phyloP scores from a whole-genome alignment of 2,888 invertebrate species.

The Loripinus fragilis region DNA sequence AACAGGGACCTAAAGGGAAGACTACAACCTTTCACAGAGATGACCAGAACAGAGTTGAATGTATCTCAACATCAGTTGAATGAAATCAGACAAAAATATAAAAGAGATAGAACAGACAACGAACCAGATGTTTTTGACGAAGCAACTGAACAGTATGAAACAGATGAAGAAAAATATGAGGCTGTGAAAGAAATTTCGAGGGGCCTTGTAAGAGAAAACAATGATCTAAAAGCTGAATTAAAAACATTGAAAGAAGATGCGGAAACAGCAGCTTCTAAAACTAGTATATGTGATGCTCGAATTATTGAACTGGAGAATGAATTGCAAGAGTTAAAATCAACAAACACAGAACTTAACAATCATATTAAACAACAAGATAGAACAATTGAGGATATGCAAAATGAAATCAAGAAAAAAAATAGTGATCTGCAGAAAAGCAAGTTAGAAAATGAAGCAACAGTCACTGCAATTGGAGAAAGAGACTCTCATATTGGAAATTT shows the following conservation, averaged over 20 bases:
- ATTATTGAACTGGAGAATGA: not conserved
- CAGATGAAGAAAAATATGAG: not conserved
- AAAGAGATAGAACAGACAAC: not conserved
- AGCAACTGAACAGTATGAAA: not conserved
- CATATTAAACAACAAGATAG: not conserved
- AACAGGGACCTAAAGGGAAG: not conserved
- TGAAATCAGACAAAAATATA: not conserved
- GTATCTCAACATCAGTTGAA: not conserved
- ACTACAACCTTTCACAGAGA: not conserved
- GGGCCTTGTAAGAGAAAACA: not conserved
- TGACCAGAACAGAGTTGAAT: not conserved
- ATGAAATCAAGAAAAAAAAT: not conserved
- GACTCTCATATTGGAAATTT: not conserved
- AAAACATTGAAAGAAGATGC: not conserved
- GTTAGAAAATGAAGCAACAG: not conserved
- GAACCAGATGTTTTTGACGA: not conserved
- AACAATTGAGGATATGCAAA: not conserved
- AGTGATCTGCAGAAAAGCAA: not conserved
- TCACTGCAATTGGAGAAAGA: not conserved
- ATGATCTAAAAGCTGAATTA: not conserved
- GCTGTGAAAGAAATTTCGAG: not conserved
- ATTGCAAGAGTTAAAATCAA: not conserved
- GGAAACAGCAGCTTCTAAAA: not conserved
- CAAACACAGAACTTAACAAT: not conserved
- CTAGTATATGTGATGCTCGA: not conserved